Evolutionary conservation across 1,140 invertebrate genomes (phyloP).

Genomic region (Scaptodrosophila lebanonensis): DNA sequence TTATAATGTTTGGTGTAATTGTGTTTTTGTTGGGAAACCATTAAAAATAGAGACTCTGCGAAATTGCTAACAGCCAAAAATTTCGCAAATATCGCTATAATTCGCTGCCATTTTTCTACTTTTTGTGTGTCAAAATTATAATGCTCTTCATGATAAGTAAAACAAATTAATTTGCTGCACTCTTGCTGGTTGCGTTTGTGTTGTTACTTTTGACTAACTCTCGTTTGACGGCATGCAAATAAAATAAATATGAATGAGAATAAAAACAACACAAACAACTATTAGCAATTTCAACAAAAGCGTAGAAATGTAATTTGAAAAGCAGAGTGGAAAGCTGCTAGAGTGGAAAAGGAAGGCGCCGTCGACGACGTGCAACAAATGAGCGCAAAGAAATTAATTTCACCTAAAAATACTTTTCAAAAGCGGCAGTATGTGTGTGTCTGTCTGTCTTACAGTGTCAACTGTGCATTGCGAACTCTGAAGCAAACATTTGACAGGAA

Average conservation of each 20-base stretch:
- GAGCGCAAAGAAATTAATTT: conserved; percentile 49
- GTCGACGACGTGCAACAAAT: conserved; percentile 38
- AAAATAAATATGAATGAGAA: conserved; percentile 44
- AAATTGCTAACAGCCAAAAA: too few relatives aligned
- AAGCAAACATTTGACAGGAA: conserved; percentile 9
- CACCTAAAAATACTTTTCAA: conserved; percentile 29
- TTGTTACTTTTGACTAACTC: not conserved
- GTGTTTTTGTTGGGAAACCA: too few relatives aligned
- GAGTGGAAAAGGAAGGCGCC: conserved; percentile 23
- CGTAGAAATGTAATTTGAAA: conserved; percentile 15
- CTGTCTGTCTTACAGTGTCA: too few relatives aligned
- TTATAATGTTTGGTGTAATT: too few relatives aligned
- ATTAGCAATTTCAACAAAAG: conserved; percentile 6
- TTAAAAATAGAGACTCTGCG: too few relatives aligned
- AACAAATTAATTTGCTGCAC: conserved; percentile 49
- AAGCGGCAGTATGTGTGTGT: conserved; percentile 1
- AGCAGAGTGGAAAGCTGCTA: conserved; percentile 22
- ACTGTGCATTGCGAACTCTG: not conserved
- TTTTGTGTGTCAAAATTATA: too few relatives aligned
- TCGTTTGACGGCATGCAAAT: conserved; percentile 48
- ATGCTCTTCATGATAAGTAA: conserved; percentile 21
- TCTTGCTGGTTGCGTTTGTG: conserved; percentile 15
- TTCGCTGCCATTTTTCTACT: too few relatives aligned
- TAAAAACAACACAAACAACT: conserved; percentile 5
- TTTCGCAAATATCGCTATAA: too few relatives aligned